phyloP scores from a whole-genome alignment of 37 sponge, comb jelly and placozoan genomes.

The Ephydatia muelleri region DNA sequence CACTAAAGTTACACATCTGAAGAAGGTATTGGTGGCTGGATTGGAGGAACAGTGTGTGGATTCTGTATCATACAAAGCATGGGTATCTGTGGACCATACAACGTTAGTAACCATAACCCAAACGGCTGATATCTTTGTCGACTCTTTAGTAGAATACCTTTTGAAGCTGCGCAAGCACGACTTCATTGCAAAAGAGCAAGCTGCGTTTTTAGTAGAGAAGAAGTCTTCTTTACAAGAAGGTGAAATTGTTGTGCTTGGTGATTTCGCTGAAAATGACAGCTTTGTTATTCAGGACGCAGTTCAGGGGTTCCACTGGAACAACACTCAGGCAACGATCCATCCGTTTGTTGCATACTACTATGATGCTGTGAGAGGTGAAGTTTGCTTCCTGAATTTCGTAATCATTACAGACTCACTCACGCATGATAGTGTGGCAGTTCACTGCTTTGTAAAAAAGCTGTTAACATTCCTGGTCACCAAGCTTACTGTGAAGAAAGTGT shows the following conservation, averaged over 20 bases:
- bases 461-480: constrained; percentile 23
- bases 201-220: not conserved
- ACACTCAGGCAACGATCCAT: constrained; percentile 41
- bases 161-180: too few relatives aligned
- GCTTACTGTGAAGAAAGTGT: constrained; percentile 18
- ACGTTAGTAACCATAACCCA: constrained; percentile 6
- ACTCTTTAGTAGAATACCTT: constrained; percentile 21
- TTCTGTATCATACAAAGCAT: not conserved
- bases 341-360: constrained; percentile 28
- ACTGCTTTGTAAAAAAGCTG: constrained; percentile 37
- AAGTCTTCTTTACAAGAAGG: constrained; percentile 38
- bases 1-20: too few relatives aligned
- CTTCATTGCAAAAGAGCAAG: constrained; percentile 36
- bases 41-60: constrained; percentile 15
- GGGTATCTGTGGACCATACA: constrained; percentile 23
- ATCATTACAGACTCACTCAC: constrained; percentile 45
- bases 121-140: too few relatives aligned
- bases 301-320: constrained; percentile 60
- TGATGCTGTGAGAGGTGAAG: constrained; percentile 21
- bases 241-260: constrained; percentile 25
- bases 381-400: constrained; percentile 30
- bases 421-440: constrained; percentile 55
- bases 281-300: constrained; percentile 46
- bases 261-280: constrained; percentile 50
- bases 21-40: not conserved